phyloP scores from a whole-genome alignment of 2,888 invertebrate genomes.

The Pheosia tremula region DNA sequence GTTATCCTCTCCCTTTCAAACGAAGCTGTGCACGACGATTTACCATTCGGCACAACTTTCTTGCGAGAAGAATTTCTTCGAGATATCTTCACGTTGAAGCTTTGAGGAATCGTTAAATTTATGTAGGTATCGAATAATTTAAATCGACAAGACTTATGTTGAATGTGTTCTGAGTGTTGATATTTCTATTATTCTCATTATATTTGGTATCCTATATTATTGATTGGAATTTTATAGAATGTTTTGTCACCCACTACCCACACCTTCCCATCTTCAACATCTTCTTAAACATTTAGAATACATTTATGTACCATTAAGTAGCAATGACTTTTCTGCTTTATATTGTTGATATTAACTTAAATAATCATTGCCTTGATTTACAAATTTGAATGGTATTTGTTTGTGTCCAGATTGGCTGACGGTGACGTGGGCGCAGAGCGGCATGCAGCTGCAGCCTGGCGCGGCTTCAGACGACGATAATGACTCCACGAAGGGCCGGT shows the following conservation, averaged over 20 bases:
- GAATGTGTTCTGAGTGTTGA: neutral
- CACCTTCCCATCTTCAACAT: too few species aligned
- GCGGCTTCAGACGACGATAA: constrained; percentile 54
- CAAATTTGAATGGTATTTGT: constrained; percentile 14
- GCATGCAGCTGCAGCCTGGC: constrained; percentile 73
- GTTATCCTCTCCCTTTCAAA: constrained; percentile 22
- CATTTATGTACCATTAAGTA: too few species aligned
- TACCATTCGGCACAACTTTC: constrained; percentile 24
- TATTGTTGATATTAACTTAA: too few species aligned
- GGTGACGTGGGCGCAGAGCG: constrained; percentile 82
- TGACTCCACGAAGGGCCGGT: constrained; percentile 74
- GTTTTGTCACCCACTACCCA: too few species aligned
- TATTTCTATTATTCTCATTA: neutral
- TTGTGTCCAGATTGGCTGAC: constrained; percentile 78
- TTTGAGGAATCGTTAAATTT: neutral
- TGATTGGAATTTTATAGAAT: too few species aligned
- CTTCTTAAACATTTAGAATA: too few species aligned
- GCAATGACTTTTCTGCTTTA: neutral
- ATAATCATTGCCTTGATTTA: too few species aligned
- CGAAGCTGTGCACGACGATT: constrained; percentile 21
- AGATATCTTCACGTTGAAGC: neutral
- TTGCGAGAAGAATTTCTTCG: neutral
- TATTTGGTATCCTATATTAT: too few species aligned
- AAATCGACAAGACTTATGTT: neutral
- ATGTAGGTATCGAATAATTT: neutral